Conservation (phyloP, 2,113 vertebrate species). For the Chinchilla lanigera region DNA sequence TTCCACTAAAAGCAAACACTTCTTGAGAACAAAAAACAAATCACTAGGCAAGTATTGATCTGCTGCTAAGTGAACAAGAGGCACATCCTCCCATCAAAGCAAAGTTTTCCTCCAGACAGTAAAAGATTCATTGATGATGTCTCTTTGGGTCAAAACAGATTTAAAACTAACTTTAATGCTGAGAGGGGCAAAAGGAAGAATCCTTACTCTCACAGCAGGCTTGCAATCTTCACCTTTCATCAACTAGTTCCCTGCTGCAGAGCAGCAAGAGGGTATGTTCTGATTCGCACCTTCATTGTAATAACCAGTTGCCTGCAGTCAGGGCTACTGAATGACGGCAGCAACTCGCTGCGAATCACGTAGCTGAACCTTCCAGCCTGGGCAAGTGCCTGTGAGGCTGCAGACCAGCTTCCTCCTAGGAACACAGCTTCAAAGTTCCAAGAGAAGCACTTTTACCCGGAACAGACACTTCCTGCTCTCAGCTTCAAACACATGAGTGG, state of each 20-base stretch:
- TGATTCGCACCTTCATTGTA: not conserved
- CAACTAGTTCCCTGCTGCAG: not conserved
- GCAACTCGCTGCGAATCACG: not conserved
- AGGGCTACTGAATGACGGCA: not conserved
- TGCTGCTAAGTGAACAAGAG: conserved; percentile 59
- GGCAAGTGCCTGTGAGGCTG: not conserved
- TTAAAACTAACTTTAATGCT: not conserved
- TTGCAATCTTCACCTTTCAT: not conserved
- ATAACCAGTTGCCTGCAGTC: not conserved
- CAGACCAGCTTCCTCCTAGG: conserved; percentile 14
- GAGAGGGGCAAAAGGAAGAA: not conserved
- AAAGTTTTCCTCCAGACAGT: not conserved
- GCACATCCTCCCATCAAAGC: not conserved
- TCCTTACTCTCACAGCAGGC: not conserved
- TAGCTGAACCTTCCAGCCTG: not conserved
- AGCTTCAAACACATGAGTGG: conserved; percentile 40
- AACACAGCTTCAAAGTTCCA: conserved; percentile 47
- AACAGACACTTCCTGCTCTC: conserved; percentile 52
- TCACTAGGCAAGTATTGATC: conserved; percentile 57
- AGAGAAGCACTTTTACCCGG: not conserved
- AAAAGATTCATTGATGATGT: not conserved
- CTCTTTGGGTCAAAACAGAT: not conserved
- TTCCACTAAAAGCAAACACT: conserved; percentile 46
- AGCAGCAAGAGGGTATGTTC: not conserved
- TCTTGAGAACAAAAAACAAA: conserved; percentile 6